Evolutionary conservation across 2,888 invertebrate species (phyloP).

Genomic region (Meteorus cinctellus): DNA sequence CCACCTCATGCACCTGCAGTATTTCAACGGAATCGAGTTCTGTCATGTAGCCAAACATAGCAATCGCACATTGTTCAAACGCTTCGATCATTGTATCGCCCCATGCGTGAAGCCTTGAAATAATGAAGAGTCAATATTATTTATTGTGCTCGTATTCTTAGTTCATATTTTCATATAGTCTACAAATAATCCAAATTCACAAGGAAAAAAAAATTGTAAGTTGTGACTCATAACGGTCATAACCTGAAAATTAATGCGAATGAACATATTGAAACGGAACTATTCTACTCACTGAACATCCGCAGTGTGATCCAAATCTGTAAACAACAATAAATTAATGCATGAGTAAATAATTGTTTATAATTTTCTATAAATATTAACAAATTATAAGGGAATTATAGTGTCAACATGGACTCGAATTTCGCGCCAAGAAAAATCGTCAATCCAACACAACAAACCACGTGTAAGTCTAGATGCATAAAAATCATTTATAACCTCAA

Average conservation of each 20-base stretch:
- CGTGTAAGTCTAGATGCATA: constrained; percentile 9
- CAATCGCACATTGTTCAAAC: constrained; percentile 95
- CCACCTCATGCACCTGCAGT: constrained; percentile 84
- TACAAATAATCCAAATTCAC: not conserved
- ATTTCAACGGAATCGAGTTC: constrained; percentile 90
- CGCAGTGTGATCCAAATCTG: constrained; percentile 97
- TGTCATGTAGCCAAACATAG: constrained; percentile 99
- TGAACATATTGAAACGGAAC: not conserved
- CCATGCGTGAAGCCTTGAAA: constrained; percentile 90
- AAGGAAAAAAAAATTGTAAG: constrained; percentile 28
- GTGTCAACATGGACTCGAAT: not conserved
- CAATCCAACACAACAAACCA: constrained; percentile 20
- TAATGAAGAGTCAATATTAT: constrained; percentile 18
- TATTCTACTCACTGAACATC: constrained; percentile 93
- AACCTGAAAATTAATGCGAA: constrained; percentile 38
- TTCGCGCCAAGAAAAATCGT: constrained; percentile 3
- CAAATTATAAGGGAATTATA: not conserved
- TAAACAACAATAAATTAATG: constrained; percentile 64
- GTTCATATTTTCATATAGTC: too few species aligned
- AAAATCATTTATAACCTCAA: not conserved
- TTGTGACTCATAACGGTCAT: constrained; percentile 37
- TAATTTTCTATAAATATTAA: not conserved
- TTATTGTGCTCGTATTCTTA: too few species aligned
- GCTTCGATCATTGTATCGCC: constrained; percentile 90
- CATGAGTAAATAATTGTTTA: not conserved